Evolutionary conservation across 2,888 invertebrate species (phyloP).

Genomic region (Adelognathus sp.): DNA sequence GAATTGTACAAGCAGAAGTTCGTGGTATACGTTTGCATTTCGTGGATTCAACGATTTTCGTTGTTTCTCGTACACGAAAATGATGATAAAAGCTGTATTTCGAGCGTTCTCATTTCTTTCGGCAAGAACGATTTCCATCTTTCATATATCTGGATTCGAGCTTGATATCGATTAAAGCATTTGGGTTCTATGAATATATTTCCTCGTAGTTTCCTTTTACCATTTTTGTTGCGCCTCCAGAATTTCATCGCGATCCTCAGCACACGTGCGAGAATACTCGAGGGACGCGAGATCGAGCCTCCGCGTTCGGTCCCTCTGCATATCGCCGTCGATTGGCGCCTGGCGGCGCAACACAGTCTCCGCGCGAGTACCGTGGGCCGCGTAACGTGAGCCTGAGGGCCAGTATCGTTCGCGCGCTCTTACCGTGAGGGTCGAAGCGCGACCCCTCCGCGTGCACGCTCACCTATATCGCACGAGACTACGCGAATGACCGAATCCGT

Average conservation of each 20-base stretch:
- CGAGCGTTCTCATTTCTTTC: too few relatives aligned
- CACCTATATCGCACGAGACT: not conserved
- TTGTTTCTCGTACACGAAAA: too few relatives aligned
- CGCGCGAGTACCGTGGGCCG: constrained; percentile 23
- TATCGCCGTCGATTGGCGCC: not conserved
- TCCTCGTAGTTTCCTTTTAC: not conserved
- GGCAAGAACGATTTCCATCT: too few relatives aligned
- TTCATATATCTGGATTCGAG: too few relatives aligned
- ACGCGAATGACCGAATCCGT: not conserved
- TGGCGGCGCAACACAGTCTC: not conserved
- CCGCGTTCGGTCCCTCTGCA: not conserved
- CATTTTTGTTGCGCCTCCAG: not conserved
- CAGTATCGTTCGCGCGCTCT: constrained; percentile 42
- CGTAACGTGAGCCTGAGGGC: constrained; percentile 32
- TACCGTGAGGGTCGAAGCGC: constrained; percentile 19
- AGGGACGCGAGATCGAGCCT: not conserved
- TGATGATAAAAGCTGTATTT: too few relatives aligned
- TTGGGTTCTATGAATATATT: not conserved
- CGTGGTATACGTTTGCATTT: too few relatives aligned
- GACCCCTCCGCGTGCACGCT: not conserved
- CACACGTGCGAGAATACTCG: not conserved
- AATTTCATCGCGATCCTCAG: not conserved
- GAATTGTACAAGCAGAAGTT: too few relatives aligned
- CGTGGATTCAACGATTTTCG: too few relatives aligned
- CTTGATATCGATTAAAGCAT: too few relatives aligned